phyloP scores from a whole-genome alignment of 2,113 vertebrate species.

The Petromus typicus region DNA sequence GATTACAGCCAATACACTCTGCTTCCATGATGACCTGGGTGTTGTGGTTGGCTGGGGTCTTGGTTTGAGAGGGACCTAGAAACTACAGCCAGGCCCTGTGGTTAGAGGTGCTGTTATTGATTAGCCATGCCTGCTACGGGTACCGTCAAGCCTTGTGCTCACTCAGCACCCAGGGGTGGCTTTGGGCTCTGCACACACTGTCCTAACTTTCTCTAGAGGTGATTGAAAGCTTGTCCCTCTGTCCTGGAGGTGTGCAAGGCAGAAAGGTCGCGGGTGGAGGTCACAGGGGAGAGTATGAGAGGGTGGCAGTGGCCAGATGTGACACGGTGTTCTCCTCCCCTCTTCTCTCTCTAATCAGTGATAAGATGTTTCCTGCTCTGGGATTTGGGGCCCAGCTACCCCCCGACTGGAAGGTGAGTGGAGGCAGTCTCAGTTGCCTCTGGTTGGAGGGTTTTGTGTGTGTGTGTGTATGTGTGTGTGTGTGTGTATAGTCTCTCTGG shows the following conservation, averaged over 20 bases:
- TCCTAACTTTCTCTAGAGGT: not conserved
- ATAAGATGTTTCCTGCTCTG: slow-evolving; percentile 99
- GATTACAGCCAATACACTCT: not conserved
- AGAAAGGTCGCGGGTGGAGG: not conserved
- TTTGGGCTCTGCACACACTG: not conserved
- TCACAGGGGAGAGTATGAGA: not conserved
- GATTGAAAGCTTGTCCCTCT: not conserved
- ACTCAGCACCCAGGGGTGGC: not conserved
- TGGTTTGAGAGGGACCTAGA: slow-evolving; percentile 32
- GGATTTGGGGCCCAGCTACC: slow-evolving; percentile 98
- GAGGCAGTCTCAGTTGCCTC: fast-evolving
- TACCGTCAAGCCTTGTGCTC: not conserved
- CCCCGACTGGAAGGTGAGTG: slow-evolving; percentile 97
- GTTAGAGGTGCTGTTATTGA: not conserved
- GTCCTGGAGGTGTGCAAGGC: not conserved
- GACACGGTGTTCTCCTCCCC: slow-evolving; percentile 5
- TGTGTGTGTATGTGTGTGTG: not conserved
- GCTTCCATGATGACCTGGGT: not conserved
- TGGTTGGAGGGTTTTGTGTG: not conserved
- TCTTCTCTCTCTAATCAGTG: slow-evolving; percentile 88
- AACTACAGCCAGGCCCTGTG: not conserved
- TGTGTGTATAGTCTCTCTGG: not conserved
- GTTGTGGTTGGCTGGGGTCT: not conserved
- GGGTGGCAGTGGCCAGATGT: not conserved
- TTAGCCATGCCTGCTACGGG: not conserved